phyloP scores from a whole-genome alignment of 2,113 vertebrate genomes.

The Cygnus atratus region DNA sequence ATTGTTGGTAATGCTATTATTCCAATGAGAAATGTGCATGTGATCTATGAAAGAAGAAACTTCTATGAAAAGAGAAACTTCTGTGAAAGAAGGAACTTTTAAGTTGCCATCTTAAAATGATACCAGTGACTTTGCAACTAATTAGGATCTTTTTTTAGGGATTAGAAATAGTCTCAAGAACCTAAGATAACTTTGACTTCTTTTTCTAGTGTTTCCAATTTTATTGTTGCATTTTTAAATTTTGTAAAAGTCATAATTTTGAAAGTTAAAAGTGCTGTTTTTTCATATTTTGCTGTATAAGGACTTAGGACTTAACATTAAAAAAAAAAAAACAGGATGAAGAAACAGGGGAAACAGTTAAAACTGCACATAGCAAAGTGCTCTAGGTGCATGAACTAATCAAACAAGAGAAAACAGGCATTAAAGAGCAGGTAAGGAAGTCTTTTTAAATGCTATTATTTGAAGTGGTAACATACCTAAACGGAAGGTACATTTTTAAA shows the following conservation, averaged over 20 bases:
- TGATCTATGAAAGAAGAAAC: not conserved
- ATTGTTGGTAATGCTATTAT: not conserved
- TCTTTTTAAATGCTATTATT: not conserved
- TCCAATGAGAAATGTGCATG: not conserved
- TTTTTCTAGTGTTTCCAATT: not conserved
- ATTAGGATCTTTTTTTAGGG: not conserved
- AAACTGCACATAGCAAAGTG: not conserved
- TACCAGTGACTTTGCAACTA: not conserved
- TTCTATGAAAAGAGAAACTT: not conserved
- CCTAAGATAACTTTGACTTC: not conserved
- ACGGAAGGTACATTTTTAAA: not conserved
- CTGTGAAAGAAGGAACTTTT: not conserved
- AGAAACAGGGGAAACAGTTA: not conserved
- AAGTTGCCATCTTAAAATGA: not conserved
- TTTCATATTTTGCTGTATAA: not conserved
- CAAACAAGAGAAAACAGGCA: not conserved
- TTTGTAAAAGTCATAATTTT: not conserved
- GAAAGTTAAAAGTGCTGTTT: not conserved
- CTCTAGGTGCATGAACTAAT: not conserved
- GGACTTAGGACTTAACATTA: not conserved
- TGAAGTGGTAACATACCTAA: not conserved
- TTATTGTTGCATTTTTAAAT: not conserved
- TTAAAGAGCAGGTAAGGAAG: constrained; percentile 14
- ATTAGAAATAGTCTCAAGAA: not conserved
- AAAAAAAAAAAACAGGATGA: not conserved